A percentile compares a stretch with the other conserved stretches of the same genome.
Evolutionary conservation across 2,888 invertebrate species (phyloP).

Genomic region (Chrysolina oricalcia): DNA sequence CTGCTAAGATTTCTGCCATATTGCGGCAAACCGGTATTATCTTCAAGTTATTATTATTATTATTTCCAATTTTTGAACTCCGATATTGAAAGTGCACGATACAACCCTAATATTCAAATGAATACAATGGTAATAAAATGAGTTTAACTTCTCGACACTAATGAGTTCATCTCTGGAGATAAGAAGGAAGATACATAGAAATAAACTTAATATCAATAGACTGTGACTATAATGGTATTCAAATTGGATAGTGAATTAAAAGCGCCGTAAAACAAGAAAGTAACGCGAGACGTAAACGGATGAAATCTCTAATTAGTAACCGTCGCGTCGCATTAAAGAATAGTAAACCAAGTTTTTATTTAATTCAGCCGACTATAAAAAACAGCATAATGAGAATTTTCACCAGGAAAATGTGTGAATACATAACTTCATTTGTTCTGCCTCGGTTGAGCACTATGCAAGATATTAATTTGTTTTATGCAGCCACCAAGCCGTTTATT

Average conservation of each 20-base stretch:
- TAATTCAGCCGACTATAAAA: constrained; percentile 16
- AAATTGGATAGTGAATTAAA: neutral
- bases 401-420: constrained; percentile 21
- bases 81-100: neutral
- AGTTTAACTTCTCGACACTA: constrained; percentile 11
- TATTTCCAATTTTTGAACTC: constrained; percentile 2
- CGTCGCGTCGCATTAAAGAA: neutral
- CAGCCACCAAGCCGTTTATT: neutral
- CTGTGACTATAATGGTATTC: constrained; percentile 2
- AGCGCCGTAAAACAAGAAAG: neutral
- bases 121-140: constrained; percentile 1
- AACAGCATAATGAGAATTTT: constrained; percentile 22
- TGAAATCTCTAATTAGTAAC: constrained; percentile 16
- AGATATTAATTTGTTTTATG: constrained; percentile 20
- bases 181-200: neutral
- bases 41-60: too few species aligned
- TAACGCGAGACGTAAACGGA: constrained; percentile 1
- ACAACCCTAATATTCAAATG: neutral
- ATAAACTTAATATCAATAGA: constrained; percentile 13
- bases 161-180: neutral
- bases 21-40: too few species aligned
- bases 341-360: constrained; percentile 12
- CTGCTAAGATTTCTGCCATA: too few species aligned
- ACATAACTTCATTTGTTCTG: constrained; percentile 22
- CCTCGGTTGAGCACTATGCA: constrained; percentile 2